These are phyloP conservation scores for Echinops telfairi DNA, from an alignment of 2,113 vertebrate species.

Conservation along the genomic window DNA sequence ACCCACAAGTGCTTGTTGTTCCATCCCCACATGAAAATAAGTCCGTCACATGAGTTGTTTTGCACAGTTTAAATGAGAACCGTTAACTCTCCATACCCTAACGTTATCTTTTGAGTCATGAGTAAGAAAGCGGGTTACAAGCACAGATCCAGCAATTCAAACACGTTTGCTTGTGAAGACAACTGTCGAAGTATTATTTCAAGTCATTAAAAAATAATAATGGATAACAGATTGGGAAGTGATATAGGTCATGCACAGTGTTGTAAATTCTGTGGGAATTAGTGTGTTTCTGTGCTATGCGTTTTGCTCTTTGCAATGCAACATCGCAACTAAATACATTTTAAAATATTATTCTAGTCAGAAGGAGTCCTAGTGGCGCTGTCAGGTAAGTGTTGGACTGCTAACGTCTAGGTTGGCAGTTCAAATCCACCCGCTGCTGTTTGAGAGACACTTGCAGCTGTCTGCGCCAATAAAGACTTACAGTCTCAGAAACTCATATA, in stretches of 20 bases:
- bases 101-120: neutral
- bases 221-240: neutral
- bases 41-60: neutral
- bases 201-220: neutral
- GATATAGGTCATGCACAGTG: neutral
- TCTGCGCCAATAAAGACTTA: no score
- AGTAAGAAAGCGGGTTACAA: neutral
- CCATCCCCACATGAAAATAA: neutral
- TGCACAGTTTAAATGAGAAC: conserved; percentile 25
- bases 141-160: conserved; percentile 24
- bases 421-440: no score
- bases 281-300: neutral
- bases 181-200: neutral
- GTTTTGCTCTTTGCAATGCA: neutral
- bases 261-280: neutral
- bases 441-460: no score
- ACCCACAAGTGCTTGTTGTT: neutral
- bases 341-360: neutral
- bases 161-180: neutral
- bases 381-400: no score
- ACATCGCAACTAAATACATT: neutral
- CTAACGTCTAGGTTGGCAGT: no score
- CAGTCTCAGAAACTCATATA: no score
- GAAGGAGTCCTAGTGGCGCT: no score
- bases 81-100: neutral